Percentiles rank a stretch among this genome's conserved stretches.
These are phyloP conservation scores for Bombus consobrinus DNA, from an alignment of 1,140 invertebrate species.

Conservation along the genomic window DNA sequence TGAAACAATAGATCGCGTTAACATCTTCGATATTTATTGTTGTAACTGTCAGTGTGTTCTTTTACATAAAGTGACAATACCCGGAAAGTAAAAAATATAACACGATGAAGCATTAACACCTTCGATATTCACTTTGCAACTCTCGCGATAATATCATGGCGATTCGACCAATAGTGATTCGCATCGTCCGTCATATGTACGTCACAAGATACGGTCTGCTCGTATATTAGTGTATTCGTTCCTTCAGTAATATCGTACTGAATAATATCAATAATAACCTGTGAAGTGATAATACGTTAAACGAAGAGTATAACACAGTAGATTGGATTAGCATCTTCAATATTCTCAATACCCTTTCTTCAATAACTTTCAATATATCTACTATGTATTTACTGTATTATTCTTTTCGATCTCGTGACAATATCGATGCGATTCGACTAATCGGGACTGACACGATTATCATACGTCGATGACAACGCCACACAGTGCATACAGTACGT, in stretches of 20 bases:
- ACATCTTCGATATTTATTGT: too few species aligned
- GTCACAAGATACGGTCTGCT: not conserved
- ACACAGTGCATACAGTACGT: too few species aligned
- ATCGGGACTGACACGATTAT: not conserved
- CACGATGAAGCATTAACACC: too few species aligned
- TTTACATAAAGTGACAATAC: not conserved
- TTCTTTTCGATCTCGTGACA: not conserved
- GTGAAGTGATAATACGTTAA: not conserved
- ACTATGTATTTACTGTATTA: not conserved
- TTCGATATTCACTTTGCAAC: not conserved
- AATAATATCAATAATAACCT: not conserved
- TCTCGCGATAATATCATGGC: not conserved
- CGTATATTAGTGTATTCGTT: not conserved
- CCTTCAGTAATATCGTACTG: not conserved
- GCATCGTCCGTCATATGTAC: not conserved
- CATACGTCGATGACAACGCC: not conserved
- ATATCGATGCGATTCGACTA: not conserved
- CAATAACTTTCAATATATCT: too few species aligned
- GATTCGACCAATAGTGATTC: not conserved
- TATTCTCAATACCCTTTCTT: not conserved
- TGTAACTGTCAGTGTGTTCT: not conserved
- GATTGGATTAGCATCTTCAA: not conserved
- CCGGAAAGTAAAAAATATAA: too few species aligned
- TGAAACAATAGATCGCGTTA: not conserved
- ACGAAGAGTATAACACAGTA: not conserved